These are phyloP conservation scores for Malaclemys terrapin DNA, from an alignment of 2,113 vertebrate genomes.

Conservation along the genomic window DNA sequence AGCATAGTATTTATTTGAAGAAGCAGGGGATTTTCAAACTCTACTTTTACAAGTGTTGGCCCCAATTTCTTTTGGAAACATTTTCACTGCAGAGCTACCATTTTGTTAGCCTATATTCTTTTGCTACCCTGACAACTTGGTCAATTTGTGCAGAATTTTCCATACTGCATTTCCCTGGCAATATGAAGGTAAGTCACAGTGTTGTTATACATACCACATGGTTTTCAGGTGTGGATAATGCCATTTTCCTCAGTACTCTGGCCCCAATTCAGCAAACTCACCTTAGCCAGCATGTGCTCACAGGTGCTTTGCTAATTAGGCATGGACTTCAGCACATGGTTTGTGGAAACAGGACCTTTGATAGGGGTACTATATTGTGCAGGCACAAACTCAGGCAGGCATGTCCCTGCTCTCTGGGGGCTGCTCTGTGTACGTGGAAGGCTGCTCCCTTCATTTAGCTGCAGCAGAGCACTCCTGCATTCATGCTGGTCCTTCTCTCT, in stretches of 20 bases:
- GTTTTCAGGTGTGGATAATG: neutral
- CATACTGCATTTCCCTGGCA: neutral
- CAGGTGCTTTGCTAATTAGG: neutral
- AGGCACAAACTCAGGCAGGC: neutral
- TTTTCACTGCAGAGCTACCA: neutral
- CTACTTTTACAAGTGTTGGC: neutral
- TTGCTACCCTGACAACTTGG: neutral
- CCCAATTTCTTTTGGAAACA: neutral
- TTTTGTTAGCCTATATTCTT: neutral
- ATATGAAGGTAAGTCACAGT: neutral
- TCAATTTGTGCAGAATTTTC: neutral
- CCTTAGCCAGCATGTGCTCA: neutral
- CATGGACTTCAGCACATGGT: neutral
- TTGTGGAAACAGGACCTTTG: neutral
- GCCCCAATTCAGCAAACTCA: neutral
- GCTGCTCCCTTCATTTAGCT: neutral
- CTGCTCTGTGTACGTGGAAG: neutral
- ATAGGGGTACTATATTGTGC: neutral
- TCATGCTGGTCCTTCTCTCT: neutral
- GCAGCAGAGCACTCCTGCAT: too few relatives aligned
- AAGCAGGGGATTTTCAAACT: neutral
- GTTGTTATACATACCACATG: neutral
- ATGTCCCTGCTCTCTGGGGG: neutral
- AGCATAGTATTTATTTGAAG: neutral
- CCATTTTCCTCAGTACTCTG: neutral